Conservation (phyloP, 2,113 vertebrate species). For the Lipotes vexillifer region DNA sequence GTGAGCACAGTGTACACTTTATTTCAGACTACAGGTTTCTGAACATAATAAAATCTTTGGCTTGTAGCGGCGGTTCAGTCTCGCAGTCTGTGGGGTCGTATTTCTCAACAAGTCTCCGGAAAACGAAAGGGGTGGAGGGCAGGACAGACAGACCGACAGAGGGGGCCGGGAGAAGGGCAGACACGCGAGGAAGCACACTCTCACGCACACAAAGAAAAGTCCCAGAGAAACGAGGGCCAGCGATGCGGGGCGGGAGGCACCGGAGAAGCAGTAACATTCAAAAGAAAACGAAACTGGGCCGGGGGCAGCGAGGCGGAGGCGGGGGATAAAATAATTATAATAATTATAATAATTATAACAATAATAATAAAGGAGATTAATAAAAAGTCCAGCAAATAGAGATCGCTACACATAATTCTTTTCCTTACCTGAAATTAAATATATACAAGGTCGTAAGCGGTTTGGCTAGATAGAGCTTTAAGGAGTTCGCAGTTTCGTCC, state of each 20-base stretch:
- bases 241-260: conserved; percentile 40
- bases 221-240: conserved; percentile 66
- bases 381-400: conserved; percentile 87
- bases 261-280: conserved; percentile 59
- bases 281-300: conserved; percentile 73
- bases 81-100: conserved; percentile 83
- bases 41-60: conserved; percentile 99
- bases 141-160: conserved; percentile 62
- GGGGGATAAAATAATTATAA: conserved; percentile 74
- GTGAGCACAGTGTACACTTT: conserved; percentile 89
- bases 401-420: conserved; percentile 83
- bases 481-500: conserved; percentile 81
- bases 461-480: conserved; percentile 96
- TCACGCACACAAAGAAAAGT: conserved; percentile 73
- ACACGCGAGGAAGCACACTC: conserved; percentile 58
- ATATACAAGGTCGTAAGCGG: conserved; percentile 96
- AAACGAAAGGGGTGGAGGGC: conserved; percentile 7
- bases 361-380: conserved; percentile 76
- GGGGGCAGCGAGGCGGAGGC: conserved; percentile 8
- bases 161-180: conserved; percentile 55
- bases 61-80: conserved; percentile 91
- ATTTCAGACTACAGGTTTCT: conserved; percentile 97
- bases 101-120: conserved; percentile 63
- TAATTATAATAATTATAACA: conserved; percentile 81
- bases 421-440: conserved; percentile 96